These are phyloP conservation scores for Panonychus citri DNA, from an alignment of 1,140 invertebrate species.

Conservation along the genomic window DNA sequence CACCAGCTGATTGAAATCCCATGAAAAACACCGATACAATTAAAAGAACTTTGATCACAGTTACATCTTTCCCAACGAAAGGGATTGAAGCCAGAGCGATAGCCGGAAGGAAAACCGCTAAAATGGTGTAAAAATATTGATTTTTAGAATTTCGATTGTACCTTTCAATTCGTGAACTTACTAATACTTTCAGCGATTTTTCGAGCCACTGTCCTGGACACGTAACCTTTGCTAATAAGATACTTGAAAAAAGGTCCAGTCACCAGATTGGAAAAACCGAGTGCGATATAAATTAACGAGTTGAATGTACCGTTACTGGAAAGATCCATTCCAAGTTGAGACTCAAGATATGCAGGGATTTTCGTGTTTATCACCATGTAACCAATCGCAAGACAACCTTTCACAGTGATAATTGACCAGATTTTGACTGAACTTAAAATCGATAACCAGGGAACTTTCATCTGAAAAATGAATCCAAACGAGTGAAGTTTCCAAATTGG, in stretches of 20 bases:
- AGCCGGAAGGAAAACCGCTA: neutral
- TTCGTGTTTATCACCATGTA: conserved; percentile 7
- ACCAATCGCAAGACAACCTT: conserved; percentile 28
- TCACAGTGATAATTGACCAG: conserved; percentile 26
- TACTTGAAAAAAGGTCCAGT: neutral
- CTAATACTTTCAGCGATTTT: conserved; percentile 14
- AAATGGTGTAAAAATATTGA: neutral
- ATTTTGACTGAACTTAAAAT: conserved; percentile 26
- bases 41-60: neutral
- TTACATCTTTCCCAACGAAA: neutral
- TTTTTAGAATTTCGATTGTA: no score
- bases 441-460: no score
- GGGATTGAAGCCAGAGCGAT: neutral
- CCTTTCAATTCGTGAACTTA: no score
- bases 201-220: conserved; percentile 12
- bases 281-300: neutral
- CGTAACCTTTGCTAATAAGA: neutral
- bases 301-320: conserved; percentile 3
- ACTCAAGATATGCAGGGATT: conserved; percentile 11
- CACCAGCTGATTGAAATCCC: conserved; percentile 13
- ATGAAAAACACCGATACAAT: conserved; percentile 5
- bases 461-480: no score
- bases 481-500: no score
- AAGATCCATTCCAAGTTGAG: conserved; percentile 6
- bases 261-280: neutral